Percentiles rank a stretch among this genome's conserved stretches.
phyloP scores from a whole-genome alignment of 2,113 vertebrate species.

The Egretta garzetta region DNA sequence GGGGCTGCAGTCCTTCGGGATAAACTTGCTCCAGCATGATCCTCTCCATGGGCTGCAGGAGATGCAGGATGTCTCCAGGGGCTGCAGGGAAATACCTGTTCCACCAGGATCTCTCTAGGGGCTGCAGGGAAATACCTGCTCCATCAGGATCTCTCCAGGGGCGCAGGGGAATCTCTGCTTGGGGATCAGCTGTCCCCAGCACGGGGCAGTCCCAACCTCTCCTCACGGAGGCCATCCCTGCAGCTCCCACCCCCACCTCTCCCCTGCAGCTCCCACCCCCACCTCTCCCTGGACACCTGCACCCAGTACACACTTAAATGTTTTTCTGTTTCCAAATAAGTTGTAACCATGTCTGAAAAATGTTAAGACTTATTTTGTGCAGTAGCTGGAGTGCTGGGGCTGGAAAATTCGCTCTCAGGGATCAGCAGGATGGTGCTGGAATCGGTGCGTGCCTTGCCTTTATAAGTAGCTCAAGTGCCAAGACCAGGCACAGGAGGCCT shows the following conservation, averaged over 20 bases:
- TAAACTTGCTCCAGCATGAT: neutral
- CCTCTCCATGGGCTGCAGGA: neutral
- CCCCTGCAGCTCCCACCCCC: neutral
- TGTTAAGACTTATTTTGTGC: neutral
- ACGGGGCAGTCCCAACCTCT: too few species aligned
- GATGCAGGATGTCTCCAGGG: too few species aligned
- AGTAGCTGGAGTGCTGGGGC: neutral
- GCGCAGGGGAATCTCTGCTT: neutral
- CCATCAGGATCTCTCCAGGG: neutral
- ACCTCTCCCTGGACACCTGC: neutral
- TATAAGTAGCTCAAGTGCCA: neutral
- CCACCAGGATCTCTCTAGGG: neutral
- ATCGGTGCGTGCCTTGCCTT: neutral
- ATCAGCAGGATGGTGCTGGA: neutral
- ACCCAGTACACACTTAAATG: neutral
- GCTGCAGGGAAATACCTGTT: too few species aligned
- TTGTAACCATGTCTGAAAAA: neutral
- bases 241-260: neutral
- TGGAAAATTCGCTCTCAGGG: neutral
- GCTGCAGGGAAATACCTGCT: neutral
- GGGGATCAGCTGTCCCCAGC: accelerated
- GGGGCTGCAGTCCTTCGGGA: neutral
- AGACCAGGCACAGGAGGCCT: neutral
- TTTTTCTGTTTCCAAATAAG: neutral
- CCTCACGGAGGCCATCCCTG: neutral